phyloP scores from a whole-genome alignment of 2,888 invertebrate genomes.

The Augochlorella aurata region DNA sequence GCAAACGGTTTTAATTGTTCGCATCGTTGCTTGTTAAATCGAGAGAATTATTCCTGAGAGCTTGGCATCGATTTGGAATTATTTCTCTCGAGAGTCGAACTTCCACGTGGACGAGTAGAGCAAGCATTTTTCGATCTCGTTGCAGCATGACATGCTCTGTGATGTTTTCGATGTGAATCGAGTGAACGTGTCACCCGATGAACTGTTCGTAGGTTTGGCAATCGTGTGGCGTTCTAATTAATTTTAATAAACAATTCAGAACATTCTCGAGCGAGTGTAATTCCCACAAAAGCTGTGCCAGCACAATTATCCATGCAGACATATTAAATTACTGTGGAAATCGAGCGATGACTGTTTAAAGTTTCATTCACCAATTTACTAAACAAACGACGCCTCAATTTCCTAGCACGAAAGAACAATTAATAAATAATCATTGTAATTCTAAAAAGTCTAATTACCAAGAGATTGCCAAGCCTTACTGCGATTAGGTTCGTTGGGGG shows the following conservation, averaged over 20 bases:
- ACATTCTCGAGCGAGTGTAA: background rate
- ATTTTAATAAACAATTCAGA: background rate
- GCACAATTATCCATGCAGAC: background rate
- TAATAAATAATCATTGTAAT: background rate
- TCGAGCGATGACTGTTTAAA: no score
- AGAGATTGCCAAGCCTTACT: background rate
- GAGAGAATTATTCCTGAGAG: slow-evolving; percentile 1
- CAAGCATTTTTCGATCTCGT: background rate
- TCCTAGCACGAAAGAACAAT: no score
- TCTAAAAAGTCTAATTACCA: background rate
- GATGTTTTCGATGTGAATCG: background rate
- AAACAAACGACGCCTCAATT: no score
- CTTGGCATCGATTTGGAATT: background rate
- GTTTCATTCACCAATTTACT: no score
- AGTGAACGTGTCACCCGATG: background rate
- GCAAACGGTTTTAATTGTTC: background rate
- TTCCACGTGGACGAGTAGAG: background rate
- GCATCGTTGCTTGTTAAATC: slow-evolving; percentile 26
- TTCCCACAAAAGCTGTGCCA: background rate
- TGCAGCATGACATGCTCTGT: background rate
- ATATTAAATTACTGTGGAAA: no score
- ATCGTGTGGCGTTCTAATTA: background rate
- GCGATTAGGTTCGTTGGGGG: background rate
- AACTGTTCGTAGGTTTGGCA: background rate
- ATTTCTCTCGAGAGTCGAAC: background rate